Evolutionary conservation across 92 coral and sea anemone species (phyloP).

Genomic region (Actinernus sp.): DNA sequence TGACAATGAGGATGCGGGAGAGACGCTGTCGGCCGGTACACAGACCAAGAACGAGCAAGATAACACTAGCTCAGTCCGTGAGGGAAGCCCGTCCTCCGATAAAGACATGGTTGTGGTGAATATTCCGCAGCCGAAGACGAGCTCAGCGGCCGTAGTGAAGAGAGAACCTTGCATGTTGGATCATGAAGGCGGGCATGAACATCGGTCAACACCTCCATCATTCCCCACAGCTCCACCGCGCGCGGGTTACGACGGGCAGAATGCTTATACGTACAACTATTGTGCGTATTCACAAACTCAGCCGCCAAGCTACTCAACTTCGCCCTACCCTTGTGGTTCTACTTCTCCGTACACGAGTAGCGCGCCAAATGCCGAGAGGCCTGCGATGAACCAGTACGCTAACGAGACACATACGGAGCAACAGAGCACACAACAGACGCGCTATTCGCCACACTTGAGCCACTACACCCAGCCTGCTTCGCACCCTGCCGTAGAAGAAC

Average conservation of each 20-base stretch:
- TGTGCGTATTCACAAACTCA: conserved; percentile 69
- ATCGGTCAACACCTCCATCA: conserved; percentile 82
- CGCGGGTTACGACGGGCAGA: conserved; percentile 49
- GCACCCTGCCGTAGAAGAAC: conserved; percentile 46
- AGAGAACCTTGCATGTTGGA: conserved; percentile 60
- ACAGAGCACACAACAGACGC: conserved; percentile 40
- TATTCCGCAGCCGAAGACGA: conserved; percentile 38
- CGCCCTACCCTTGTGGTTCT: conserved; percentile 70
- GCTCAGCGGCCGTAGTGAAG: conserved; percentile 45
- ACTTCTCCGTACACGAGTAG: conserved; percentile 52
- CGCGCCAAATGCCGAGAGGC: conserved; percentile 48
- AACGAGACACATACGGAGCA: conserved; percentile 55
- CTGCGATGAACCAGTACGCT: conserved; percentile 18
- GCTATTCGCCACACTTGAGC: conserved; percentile 84
- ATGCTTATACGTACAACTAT: conserved; percentile 67
- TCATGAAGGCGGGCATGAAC: conserved; percentile 18
- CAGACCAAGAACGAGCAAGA: conserved; percentile 44
- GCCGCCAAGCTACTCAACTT: conserved; percentile 61
- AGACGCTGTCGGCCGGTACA: conserved; percentile 56
- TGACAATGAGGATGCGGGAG: conserved; percentile 56
- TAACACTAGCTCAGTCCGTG: neutral
- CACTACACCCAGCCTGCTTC: conserved; percentile 75
- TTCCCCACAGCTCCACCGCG: conserved; percentile 86
- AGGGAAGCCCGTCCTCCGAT: conserved; percentile 43
- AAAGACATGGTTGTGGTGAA: conserved; percentile 48